Conservation (phyloP, 2,888 invertebrate genomes). For the Pristionchus entomophagus region DNA sequence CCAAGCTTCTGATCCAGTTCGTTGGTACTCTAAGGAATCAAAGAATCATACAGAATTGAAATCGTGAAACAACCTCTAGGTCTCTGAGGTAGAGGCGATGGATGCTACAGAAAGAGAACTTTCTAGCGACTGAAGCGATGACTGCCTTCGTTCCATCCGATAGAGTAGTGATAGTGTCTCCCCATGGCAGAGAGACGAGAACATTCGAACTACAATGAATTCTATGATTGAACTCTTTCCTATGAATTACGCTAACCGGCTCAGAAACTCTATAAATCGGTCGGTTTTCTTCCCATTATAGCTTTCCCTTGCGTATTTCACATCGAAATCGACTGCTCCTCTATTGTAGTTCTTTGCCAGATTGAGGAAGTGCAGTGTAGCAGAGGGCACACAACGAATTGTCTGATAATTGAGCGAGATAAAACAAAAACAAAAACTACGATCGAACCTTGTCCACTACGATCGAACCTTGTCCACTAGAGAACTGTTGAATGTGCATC, state of each 20-base stretch:
- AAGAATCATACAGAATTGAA: not conserved
- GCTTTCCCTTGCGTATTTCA: not conserved
- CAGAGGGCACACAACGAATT: not conserved
- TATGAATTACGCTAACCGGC: not conserved
- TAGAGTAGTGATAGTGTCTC: not conserved
- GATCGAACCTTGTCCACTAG: too few species aligned
- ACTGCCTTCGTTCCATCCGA: not conserved
- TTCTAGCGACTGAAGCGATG: not conserved
- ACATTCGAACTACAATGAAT: not conserved
- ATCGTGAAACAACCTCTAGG: not conserved
- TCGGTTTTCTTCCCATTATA: not conserved
- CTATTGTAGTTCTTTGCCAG: not conserved
- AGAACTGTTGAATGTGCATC: too few species aligned
- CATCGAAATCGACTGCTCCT: not conserved
- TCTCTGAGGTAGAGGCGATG: not conserved
- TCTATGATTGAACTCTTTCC: too few species aligned
- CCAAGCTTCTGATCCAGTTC: not conserved
- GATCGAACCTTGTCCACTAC: too few species aligned
- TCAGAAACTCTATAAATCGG: not conserved
- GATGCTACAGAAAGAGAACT: not conserved
- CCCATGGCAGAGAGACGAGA: not conserved
- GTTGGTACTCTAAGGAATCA: not conserved
- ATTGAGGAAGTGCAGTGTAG: not conserved
- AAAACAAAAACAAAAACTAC: too few species aligned
- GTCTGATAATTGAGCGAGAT: too few species aligned